These are phyloP conservation scores for Chiloscyllium plagiosum DNA, from an alignment of 2,113 vertebrate genomes.

Conservation along the genomic window DNA sequence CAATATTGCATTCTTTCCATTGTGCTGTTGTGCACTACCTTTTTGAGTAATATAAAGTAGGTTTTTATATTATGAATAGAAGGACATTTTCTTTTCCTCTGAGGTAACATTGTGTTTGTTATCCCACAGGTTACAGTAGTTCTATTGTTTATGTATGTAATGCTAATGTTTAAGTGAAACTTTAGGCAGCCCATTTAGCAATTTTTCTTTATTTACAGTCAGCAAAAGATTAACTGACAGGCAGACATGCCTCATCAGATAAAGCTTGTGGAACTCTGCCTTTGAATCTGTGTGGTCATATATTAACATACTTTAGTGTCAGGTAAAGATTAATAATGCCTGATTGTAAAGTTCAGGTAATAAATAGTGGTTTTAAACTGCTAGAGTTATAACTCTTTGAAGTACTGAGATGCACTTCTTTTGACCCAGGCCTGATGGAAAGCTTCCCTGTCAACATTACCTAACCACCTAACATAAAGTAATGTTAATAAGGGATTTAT, in stretches of 20 bases:
- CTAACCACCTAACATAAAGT: conserved; percentile 72
- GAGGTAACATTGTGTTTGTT: background rate
- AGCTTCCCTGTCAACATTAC: conserved; percentile 61
- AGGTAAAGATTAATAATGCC: conserved; percentile 77
- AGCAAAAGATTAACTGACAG: conserved; percentile 21
- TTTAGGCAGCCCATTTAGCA: background rate
- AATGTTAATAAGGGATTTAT: conserved; percentile 57
- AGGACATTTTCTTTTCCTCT: background rate
- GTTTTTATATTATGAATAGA: background rate
- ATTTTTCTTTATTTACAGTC: conserved; percentile 18
- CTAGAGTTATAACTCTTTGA: conserved; percentile 64
- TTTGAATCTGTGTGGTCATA: conserved; percentile 64
- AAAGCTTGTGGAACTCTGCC: conserved; percentile 40
- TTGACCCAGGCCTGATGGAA: conserved; percentile 48
- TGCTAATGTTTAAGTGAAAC: conserved; percentile 11
- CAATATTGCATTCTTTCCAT: conserved; percentile 17
- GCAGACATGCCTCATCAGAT: conserved; percentile 12
- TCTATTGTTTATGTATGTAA: conserved; percentile 1
- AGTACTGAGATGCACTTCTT: conserved; percentile 80
- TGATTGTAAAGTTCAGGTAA: conserved; percentile 68
- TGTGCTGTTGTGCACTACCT: background rate
- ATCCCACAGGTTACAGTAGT: conserved; percentile 25
- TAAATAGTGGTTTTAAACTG: conserved; percentile 62
- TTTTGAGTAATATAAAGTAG: conserved; percentile 8
- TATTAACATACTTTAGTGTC: conserved; percentile 75